Base-by-base conservation (phyloP, 2,888 invertebrate genomes). In the Aquatica leii region DNA sequence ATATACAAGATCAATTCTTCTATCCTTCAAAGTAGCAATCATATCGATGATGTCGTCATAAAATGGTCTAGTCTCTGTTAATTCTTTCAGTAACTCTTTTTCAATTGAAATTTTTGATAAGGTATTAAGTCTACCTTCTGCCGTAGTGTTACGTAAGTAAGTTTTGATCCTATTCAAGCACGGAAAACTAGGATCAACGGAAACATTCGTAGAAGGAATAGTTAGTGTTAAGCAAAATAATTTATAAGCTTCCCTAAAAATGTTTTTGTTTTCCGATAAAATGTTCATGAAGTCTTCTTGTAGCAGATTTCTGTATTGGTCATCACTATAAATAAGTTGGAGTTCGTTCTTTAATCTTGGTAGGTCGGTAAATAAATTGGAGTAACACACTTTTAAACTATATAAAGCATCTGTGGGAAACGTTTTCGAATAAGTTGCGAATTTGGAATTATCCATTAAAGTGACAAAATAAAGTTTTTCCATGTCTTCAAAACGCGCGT, bases 11-110 rank as follows among this genome's bases (percentile, higher is more conserved):
- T 66, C 59, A 18, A 67, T 69, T 61, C 34, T 56, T 55, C 70
- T 34, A 9, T 68, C 53, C 48, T 68, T 57, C 53, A 67, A 51
- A 49, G 35, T 20, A 15, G 71, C 70, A 54, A 69, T 71, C 48
- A 63, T 68, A 57, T 68, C 54, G n/a, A 64, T 69, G 6, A 71
- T 66, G 18, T 68, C 64, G 1, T 69, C 69, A 59, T 71, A 68
- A 56, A 70, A 69, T 21, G 60, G n/a, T n/a, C n/a, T n/a, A n/a
- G 62, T 41, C 55, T 21, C 48, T 49, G 51, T 61, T 35, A 66
- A 34, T 18, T 65, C 63, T 5, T 31, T 17, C 34, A 69, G 35
- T 1, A 71, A 51, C 48, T 64, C 63, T 20, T 59, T 61, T 61
- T 71, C 62, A 21, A 70, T 69, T 5, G 65, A 59, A 46, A 71